Evolutionary conservation across 2,797 vertebrate species (phyloP).

Genomic region (Aselliscus stoliczkanus): DNA sequence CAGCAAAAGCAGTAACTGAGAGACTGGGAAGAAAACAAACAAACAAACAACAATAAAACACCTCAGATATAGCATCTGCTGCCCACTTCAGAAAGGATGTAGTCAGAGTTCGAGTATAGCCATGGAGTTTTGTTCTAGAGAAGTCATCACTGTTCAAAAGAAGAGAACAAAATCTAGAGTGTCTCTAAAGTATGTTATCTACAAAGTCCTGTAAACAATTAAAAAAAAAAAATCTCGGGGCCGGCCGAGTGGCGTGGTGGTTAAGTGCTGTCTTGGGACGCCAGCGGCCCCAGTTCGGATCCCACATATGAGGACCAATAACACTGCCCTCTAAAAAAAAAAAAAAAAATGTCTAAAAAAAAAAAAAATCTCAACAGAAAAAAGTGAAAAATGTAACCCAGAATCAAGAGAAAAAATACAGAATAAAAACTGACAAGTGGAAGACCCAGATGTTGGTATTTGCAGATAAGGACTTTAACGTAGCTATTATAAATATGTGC

Average conservation of each 20-base stretch:
- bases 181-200: not conserved
- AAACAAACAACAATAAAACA: not conserved
- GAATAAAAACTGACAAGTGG: not conserved
- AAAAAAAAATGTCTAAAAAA: too few species aligned
- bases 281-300: too few species aligned
- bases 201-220: not conserved
- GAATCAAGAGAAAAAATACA: not conserved
- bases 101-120: not conserved
- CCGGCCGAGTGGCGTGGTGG: too few species aligned
- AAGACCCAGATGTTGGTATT: not conserved
- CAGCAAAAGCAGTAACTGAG: not conserved
- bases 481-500: not conserved
- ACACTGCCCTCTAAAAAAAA: too few species aligned
- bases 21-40: not conserved
- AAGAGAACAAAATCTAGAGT: not conserved
- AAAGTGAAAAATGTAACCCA: not conserved
- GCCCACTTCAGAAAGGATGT: too few species aligned
- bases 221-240: not conserved
- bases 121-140: not conserved
- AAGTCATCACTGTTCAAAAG: not conserved
- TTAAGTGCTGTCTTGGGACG: too few species aligned
- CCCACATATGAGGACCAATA: too few species aligned
- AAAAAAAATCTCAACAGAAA: too few species aligned
- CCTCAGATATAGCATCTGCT: not conserved
- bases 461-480: not conserved